Percentiles rank a stretch among this genome's conserved stretches.
Conservation (phyloP, 2,113 vertebrate species). For the Crotalus horridus region DNA sequence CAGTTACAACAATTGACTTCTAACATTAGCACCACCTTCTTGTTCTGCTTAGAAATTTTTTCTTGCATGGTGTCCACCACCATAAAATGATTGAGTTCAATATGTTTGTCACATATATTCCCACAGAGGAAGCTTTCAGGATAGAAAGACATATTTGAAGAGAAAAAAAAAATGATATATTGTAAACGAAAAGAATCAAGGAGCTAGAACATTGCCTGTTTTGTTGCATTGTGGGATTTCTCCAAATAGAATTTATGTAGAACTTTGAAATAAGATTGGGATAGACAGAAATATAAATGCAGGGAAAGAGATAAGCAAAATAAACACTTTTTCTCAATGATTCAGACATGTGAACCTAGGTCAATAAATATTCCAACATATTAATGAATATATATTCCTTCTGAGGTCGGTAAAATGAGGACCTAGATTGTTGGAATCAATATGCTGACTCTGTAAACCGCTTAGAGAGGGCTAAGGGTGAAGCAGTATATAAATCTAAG, state of each 20-base stretch:
- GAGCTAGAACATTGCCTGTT: neutral
- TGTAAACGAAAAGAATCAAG: neutral
- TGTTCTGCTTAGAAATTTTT: neutral
- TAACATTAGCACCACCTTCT: neutral
- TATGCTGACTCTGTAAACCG: too few species aligned
- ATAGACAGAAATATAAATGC: neutral
- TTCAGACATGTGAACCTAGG: neutral
- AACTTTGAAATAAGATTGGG: neutral
- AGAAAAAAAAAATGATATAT: neutral
- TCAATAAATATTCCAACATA: neutral
- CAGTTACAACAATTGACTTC: neutral
- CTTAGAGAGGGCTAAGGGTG: too few species aligned
- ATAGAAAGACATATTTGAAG: neutral
- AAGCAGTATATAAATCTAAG: too few species aligned
- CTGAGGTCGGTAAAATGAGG: too few species aligned
- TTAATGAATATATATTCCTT: too few species aligned
- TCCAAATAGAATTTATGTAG: neutral
- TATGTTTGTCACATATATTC: neutral
- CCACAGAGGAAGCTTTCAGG: neutral
- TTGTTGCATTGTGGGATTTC: neutral
- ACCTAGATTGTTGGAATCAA: too few species aligned
- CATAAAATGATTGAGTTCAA: neutral
- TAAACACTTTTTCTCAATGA: neutral
- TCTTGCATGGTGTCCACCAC: neutral
- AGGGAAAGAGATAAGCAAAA: neutral